phyloP scores from a whole-genome alignment of 2,113 vertebrate species.

The Amphilophus citrinellus region DNA sequence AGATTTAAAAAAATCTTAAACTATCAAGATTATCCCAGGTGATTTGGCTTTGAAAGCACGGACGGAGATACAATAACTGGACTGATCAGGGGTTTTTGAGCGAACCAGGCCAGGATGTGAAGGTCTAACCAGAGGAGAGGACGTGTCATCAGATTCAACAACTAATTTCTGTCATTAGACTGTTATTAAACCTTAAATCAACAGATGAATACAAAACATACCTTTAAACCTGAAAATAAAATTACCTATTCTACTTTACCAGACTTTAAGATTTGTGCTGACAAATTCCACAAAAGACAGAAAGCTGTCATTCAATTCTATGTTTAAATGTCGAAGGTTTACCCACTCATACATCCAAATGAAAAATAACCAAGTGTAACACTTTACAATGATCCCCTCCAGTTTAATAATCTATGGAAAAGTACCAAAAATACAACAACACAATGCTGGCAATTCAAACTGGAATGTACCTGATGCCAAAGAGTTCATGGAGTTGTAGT shows the following conservation, averaged over 20 bases:
- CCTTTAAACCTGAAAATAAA: slow-evolving; percentile 21
- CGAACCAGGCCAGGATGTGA: neutral
- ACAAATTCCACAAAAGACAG: neutral
- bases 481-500: neutral
- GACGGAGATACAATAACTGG: neutral
- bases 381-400: neutral
- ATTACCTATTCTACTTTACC: neutral
- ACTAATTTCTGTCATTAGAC: neutral
- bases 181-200: neutral
- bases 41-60: slow-evolving; percentile 30
- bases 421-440: neutral
- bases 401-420: slow-evolving; percentile 32
- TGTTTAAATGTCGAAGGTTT: neutral
- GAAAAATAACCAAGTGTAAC: neutral
- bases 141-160: neutral
- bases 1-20: neutral
- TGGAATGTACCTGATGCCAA: neutral
- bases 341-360: neutral
- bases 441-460: neutral
- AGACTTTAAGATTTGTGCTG: neutral
- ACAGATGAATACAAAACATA: slow-evolving; percentile 22
- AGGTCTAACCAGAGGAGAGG: slow-evolving; percentile 25
- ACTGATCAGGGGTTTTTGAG: neutral
- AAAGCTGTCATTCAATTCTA: neutral
- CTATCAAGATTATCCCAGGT: rapidly evolving